phyloP scores from a whole-genome alignment of 2,113 vertebrate genomes.

The Natator depressus region DNA sequence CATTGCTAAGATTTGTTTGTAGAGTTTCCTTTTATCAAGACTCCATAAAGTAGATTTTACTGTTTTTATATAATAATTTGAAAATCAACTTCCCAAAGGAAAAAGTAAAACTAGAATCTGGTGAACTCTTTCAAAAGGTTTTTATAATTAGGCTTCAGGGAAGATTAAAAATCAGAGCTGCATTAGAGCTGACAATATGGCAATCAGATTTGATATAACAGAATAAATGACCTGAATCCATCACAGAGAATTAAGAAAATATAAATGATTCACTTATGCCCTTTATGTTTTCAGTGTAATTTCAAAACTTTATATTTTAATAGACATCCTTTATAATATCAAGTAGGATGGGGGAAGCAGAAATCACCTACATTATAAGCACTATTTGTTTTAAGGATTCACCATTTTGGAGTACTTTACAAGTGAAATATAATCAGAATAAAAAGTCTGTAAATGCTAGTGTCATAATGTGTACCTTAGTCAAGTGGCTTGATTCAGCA shows the following conservation, averaged over 20 bases:
- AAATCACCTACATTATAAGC: background rate
- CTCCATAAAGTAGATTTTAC: background rate
- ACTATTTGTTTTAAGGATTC: background rate
- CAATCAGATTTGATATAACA: conserved; percentile 61
- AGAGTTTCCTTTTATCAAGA: background rate
- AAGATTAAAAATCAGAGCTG: conserved; percentile 53
- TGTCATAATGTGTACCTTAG: background rate
- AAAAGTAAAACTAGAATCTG: conserved; percentile 13
- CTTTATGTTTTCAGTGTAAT: conserved; percentile 25
- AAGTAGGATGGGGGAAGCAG: background rate
- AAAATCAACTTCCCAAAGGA: background rate
- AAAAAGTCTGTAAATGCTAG: background rate
- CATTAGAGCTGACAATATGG: conserved; percentile 72
- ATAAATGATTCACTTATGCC: conserved; percentile 45
- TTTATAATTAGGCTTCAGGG: conserved; percentile 60
- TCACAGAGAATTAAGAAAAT: conserved; percentile 66
- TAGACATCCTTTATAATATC: background rate
- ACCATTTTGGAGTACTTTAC: background rate
- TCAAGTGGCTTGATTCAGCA: background rate
- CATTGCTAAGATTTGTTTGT: background rate
- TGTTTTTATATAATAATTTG: background rate
- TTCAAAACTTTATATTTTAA: background rate
- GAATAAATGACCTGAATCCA: conserved; percentile 73
- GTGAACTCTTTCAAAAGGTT: conserved; percentile 40
- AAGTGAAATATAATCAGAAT: background rate